These are phyloP conservation scores for Fabriciana adippe DNA, from an alignment of 2,888 invertebrate species.

Conservation along the genomic window DNA sequence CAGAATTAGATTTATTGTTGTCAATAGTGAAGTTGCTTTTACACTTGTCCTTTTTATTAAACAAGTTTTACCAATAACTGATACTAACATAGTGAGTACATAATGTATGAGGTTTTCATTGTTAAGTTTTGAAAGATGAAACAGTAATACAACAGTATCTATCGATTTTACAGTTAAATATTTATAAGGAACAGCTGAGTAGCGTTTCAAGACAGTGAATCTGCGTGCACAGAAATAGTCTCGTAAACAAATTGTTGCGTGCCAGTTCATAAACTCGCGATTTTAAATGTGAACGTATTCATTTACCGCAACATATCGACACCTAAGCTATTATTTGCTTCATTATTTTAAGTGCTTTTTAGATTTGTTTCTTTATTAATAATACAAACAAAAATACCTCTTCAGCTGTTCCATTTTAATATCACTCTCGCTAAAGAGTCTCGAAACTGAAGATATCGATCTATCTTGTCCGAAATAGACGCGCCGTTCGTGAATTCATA, in stretches of 20 bases:
- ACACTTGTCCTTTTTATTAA: not conserved
- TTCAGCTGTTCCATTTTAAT: constrained; percentile 8
- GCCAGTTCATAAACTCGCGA: not conserved
- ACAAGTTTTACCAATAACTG: not conserved
- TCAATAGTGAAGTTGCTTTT: not conserved
- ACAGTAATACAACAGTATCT: too few species aligned
- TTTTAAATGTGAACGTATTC: not conserved
- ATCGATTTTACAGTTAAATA: not conserved
- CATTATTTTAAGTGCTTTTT: too few species aligned
- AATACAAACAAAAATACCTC: not conserved
- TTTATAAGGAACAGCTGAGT: not conserved
- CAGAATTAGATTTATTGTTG: not conserved
- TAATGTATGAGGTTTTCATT: too few species aligned
- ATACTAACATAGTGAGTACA: too few species aligned
- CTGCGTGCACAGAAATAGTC: not conserved
- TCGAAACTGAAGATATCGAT: constrained; percentile 30
- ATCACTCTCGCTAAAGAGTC: constrained; percentile 21
- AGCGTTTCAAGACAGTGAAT: constrained; percentile 1
- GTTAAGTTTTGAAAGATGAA: too few species aligned
- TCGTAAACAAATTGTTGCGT: not conserved
- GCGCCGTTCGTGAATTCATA: constrained; percentile 22
- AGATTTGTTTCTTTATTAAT: not conserved
- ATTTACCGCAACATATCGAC: too few species aligned
- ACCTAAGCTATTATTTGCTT: too few species aligned
- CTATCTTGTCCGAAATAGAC: constrained; percentile 26